Percentiles rank a stretch among this genome's conserved stretches.
Conservation (phyloP, 2,888 invertebrate species). For the Pyrocoelia pectoralis region DNA sequence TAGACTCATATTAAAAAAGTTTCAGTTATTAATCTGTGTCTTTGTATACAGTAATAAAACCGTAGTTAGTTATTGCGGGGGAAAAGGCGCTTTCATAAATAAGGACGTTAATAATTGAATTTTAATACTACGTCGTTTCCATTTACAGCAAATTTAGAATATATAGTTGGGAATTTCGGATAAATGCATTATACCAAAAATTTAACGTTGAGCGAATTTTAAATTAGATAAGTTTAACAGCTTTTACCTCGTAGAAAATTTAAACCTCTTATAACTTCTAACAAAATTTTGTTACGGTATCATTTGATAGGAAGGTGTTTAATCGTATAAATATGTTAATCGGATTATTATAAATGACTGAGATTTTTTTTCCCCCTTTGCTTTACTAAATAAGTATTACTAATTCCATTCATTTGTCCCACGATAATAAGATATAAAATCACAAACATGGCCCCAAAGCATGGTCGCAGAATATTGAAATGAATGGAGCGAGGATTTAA, state of each 20-base stretch:
- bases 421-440: not conserved
- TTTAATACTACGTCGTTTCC: not conserved
- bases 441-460: not conserved
- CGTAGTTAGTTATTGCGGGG: not conserved
- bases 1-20: slow-evolving; percentile 11
- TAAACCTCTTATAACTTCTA: slow-evolving; percentile 13
- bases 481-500: not conserved
- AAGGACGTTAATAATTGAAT: not conserved
- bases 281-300: slow-evolving; percentile 8
- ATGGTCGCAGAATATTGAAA: not conserved
- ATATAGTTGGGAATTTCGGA: slow-evolving; percentile 12
- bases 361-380: not conserved
- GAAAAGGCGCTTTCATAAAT: not conserved
- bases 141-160: slow-evolving; percentile 1
- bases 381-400: not conserved
- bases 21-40: slow-evolving; percentile 10
- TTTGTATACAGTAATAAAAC: not conserved
- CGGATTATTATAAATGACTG: not conserved
- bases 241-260: slow-evolving; percentile 12
- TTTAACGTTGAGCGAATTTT: slow-evolving; percentile 10
- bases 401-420: not conserved
- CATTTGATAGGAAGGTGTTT: slow-evolving; percentile 9
- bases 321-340: slow-evolving; percentile 4
- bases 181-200: slow-evolving; percentile 10
- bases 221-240: slow-evolving; percentile 13